These are phyloP conservation scores for Tethya wilhelma DNA, from an alignment of 37 sponge, comb jelly and placozoan species.

Conservation along the genomic window DNA sequence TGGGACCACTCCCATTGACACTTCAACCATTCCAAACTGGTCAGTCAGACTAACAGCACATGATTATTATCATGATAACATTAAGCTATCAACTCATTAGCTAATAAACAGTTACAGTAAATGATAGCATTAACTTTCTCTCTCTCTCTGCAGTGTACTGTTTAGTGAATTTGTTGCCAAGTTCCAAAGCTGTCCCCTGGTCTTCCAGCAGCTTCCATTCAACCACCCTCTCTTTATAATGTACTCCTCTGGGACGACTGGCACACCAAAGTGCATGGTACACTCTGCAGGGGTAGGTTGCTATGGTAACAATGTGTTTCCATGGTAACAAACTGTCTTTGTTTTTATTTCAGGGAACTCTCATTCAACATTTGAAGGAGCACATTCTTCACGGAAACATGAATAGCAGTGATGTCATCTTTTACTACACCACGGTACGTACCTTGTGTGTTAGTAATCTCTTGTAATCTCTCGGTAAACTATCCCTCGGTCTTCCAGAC, in stretches of 20 bases:
- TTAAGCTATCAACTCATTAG: neutral
- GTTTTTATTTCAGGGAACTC: conserved; percentile 79
- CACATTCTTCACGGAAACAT: conserved; percentile 94
- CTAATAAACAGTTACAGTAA: neutral
- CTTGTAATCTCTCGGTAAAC: too few species aligned
- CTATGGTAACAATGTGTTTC: neutral
- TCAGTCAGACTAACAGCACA: neutral
- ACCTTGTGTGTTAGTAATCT: too few species aligned
- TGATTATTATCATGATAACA: neutral
- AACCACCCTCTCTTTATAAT: conserved; percentile 98
- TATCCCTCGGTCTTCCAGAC: too few species aligned
- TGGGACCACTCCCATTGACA: conserved; percentile 51
- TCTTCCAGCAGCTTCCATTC: conserved; percentile 95
- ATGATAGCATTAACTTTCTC: neutral
- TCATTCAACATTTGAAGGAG: conserved; percentile 97
- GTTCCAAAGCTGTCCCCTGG: conserved; percentile 28
- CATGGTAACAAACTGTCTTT: neutral
- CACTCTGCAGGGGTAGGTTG: conserved; percentile 94
- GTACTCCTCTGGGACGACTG: conserved; percentile 98
- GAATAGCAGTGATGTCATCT: conserved; percentile 81
- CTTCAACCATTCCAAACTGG: conserved; percentile 63
- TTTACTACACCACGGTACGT: conserved; percentile 94
- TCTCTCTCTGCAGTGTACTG: conserved; percentile 63
- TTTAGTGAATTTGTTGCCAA: conserved; percentile 73
- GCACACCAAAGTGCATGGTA: conserved; percentile 98